Base-by-base conservation (phyloP, 2,113 vertebrate genomes). In the Peromyscus polionotus region DNA sequence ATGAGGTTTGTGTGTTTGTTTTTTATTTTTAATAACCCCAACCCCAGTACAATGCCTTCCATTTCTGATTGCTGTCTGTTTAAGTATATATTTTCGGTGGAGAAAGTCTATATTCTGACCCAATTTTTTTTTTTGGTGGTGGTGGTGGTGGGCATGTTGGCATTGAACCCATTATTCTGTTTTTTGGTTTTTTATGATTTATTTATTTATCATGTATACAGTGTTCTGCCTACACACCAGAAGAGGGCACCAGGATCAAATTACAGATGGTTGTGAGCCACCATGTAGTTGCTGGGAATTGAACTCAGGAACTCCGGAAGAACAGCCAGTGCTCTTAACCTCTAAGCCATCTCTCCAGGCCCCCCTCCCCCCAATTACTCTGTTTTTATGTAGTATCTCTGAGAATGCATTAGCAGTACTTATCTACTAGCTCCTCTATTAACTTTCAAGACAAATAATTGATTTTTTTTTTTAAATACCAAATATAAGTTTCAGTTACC, bases 391-490 rank as follows among this genome's bases (percentile, higher is more conserved):
- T 81, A 72, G 22, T 36, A 45, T 73, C 59, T 75, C 63, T 93
- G n/a, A 88, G 28, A 88, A 28, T 86, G 1, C n/a, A 36, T 89
- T 86, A 70, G 3, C 45, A 26, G 12, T 77, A n/a, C 54, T n/a
- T 59, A 63, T 86, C 51, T 63, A 0, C 90, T 75, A 22, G 5
- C 33, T 94, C 61, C 26, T 54, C 45, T 24, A 33, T 33, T 88
- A 77, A 77, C 94, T 97, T 51, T 95, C 65, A 96, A 85, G 20
- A 94, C 12, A 90, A 90, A 84, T 88, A 48, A 75, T 39, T n/a
- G 24, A 77, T 26, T 65, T 65, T 70, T n/a, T 24, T 33, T 59
- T 83, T 59, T 88, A 77, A 76, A 68, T 88, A 73, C n/a, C 22
- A 57, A 11, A 54, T 65, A 42, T 70, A 76, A 42, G 36, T 68